Evolutionary conservation across 1,140 invertebrate genomes (phyloP), one percentile per base, ranked within the genome.

Genomic region (Caenorhabditis brenneri): DNA sequence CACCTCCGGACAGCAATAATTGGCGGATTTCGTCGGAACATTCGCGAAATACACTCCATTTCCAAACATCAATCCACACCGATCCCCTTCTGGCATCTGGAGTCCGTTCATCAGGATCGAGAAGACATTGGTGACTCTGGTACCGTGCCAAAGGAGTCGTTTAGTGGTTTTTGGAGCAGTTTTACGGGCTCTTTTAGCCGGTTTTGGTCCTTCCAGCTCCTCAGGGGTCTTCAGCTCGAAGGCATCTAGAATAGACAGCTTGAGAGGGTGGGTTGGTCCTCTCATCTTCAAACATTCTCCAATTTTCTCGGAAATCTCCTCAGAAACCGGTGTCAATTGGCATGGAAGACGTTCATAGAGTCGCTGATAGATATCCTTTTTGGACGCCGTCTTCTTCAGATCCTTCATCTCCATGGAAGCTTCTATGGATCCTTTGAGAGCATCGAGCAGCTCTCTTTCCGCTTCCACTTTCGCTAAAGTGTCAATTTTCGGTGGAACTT

Each of bases 331-430:
- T 5, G 7, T 6, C 22, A 74, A 42, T 4, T 74, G 36, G n/a
- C 65, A 74, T 24, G 65, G 65, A 24, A 74, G 65, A 31, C 65
- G 65, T 46, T 74, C 65, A n/a, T 74, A 74, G 36, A 74, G 65
- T 74, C 65, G 19, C 27, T 74, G 65, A 42, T 74, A 74, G n/a
- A 74, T 74, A 74, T 74, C 36, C 65, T 74, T 74, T 6, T n/a
- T 15, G 22, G 65, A 74, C 46, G n/a, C 24, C 19, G 36, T 46
- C 22, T 42, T 46, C 24, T 74, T 42, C 19, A 74, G n/a, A 42
- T 74, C 65, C 10, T 74, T 74, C 65, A 74, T 22, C 29, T 74
- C 65, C 65, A 74, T 22, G 1, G 65, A 74, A 1, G 65, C 36
- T 24, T 74, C 65, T 19, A 74, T 24, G 4, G 65, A 74, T 74